Conservation (phyloP, 2,797 vertebrate genomes). For the Pseudotriccus pelzelni region DNA sequence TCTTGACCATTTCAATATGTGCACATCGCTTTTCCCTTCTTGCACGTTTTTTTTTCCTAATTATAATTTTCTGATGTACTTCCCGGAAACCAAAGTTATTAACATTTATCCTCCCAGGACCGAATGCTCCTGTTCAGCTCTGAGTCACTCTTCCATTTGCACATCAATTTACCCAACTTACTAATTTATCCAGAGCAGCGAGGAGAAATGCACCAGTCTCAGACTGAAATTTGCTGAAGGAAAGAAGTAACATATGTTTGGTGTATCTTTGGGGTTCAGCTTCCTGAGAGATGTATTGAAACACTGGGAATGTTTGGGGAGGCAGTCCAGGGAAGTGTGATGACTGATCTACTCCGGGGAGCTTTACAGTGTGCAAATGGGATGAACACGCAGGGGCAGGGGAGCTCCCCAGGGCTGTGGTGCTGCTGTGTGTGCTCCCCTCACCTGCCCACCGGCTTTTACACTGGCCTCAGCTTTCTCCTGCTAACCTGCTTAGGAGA, state of each 20-base stretch:
- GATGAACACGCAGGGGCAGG: not conserved
- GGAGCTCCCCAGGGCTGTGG: not conserved
- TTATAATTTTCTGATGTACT: not conserved
- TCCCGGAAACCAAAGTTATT: not conserved
- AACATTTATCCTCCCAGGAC: not conserved
- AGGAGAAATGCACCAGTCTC: not conserved
- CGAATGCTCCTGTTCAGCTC: not conserved
- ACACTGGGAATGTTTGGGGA: not conserved
- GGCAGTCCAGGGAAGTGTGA: fast-evolving
- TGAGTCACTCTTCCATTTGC: not conserved
- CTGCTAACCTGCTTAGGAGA: not conserved
- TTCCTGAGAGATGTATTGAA: fast-evolving
- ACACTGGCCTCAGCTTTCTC: not conserved
- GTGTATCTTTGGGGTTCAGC: not conserved
- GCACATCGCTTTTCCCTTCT: not conserved
- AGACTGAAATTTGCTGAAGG: not conserved
- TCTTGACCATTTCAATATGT: not conserved
- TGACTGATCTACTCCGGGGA: not conserved
- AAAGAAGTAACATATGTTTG: not conserved
- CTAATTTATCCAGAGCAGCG: not conserved
- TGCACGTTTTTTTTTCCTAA: not conserved
- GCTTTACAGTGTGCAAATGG: not conserved
- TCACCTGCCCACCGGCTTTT: not conserved
- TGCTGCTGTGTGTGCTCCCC: not conserved
- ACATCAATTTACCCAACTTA: not conserved